Evolutionary conservation across 2,113 vertebrate species (phyloP), one percentile per base, ranked within the genome.

Genomic region (Stomatorhinus ivindoensis): DNA sequence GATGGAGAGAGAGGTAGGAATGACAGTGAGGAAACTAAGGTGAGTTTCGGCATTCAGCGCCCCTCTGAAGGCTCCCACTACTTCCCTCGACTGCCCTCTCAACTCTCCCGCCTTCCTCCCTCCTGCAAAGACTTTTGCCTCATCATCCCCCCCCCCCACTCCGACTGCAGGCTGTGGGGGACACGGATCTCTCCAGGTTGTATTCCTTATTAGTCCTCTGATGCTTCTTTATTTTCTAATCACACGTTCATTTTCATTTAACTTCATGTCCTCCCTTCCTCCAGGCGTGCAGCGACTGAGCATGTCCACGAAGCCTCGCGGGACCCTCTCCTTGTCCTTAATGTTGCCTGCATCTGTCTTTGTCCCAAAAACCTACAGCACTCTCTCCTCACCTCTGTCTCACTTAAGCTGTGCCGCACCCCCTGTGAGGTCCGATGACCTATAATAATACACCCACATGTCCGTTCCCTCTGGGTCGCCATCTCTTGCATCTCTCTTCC

Each of bases 1-100:
- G 0, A 46, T 13, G 42, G 3, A 8, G 10, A 47, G 17, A 0
- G 2, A 2, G 0, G 0, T 3, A 0, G 19, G 6, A n/a, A 39
- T 15, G 11, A n/a, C 6, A 53, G 19, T 11, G 1, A 1, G 85
- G 51, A 89, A n/a, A 47, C 27, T 27, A 50, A 65, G 80, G 42
- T 48, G 13, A 13, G 42, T 47, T 83, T 35, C 8, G 19, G 55
- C 42, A 35, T 1, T n/a, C 11, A 11, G 24, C 17, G 1, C 55
- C 84, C 31, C 53, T 35, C 87, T 13, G 51, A 61, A 31, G 87
- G 55, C 88, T 42, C 44, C 51, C 47, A 44, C 35, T 80, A 39
- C 50, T 21, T 50, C 58, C 58, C 13, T 46, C 55, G 3, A 39
- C 80, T 61, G 80, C 58, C 31, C 80, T 85, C 53, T 53, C 24